Percentiles rank a stretch among this genome's conserved stretches.
Evolutionary conservation across 1,140 invertebrate species (phyloP).

Genomic region (Propsilocerus akamusi): DNA sequence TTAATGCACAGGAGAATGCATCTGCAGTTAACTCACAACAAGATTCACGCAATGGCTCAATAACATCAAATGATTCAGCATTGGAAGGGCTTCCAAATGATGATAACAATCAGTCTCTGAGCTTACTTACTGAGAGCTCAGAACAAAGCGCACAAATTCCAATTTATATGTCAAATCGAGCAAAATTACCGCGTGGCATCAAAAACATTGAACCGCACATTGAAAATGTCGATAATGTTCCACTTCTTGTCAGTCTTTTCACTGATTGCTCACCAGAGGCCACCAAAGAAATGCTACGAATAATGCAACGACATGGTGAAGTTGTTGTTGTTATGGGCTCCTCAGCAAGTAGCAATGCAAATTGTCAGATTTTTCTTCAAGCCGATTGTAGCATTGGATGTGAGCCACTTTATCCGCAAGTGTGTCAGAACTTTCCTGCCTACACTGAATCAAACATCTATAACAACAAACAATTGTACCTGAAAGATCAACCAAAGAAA

Average conservation of each 20-base stretch:
- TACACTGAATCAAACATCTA: slow-evolving; percentile 24
- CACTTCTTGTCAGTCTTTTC: slow-evolving; percentile 85
- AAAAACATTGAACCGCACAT: slow-evolving; percentile 93
- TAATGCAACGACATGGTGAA: slow-evolving; percentile 93
- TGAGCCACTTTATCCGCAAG: slow-evolving; percentile 81
- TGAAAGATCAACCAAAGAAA: slow-evolving; percentile 19
- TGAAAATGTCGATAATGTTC: slow-evolving; percentile 91
- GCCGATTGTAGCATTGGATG: slow-evolving; percentile 80
- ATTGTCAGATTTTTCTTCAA: slow-evolving; percentile 82
- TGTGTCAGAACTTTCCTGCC: slow-evolving; percentile 50
- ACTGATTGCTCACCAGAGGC: slow-evolving; percentile 86
- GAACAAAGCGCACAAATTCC: slow-evolving; percentile 76
- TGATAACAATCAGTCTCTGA: slow-evolving; percentile 55
- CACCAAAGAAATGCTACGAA: slow-evolving; percentile 77
- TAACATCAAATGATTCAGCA: slow-evolving; percentile 6
- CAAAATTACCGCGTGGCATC: slow-evolving; percentile 88
- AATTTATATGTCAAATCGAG: slow-evolving; percentile 83
- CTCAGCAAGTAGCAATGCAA: slow-evolving; percentile 71
- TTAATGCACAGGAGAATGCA: slow-evolving; percentile 41
- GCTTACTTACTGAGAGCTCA: slow-evolving; percentile 69
- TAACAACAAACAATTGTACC: slow-evolving; percentile 17
- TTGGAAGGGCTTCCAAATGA: slow-evolving; percentile 31
- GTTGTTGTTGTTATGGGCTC: slow-evolving; percentile 74
- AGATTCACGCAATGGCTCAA: slow-evolving; percentile 8
- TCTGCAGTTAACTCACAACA: slow-evolving; percentile 30